Evolutionary conservation across 2,888 invertebrate genomes (phyloP).

Genomic region (Chrysotoxum bicinctum): DNA sequence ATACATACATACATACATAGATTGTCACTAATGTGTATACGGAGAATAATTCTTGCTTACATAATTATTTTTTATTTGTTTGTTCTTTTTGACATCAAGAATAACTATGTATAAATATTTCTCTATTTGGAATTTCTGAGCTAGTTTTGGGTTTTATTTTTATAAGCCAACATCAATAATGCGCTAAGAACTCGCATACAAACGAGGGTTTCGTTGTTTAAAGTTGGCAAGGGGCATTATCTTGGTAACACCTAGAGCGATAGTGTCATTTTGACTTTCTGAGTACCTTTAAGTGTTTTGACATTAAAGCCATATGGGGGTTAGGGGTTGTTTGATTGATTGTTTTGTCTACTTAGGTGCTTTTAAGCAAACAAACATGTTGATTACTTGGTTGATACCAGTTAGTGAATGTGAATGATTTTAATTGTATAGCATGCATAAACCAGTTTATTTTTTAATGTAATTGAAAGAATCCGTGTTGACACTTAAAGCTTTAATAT

Average conservation of each 20-base stretch:
- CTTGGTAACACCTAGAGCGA: not conserved
- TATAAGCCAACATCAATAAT: not conserved
- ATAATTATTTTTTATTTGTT: not conserved
- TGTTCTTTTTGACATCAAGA: not conserved
- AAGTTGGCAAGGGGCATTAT: not conserved
- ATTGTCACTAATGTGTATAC: no score
- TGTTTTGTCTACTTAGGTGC: not conserved
- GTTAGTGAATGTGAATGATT: no score
- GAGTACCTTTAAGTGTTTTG: slow-evolving; percentile 7
- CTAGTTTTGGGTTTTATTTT: not conserved
- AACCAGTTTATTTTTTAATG: not conserved
- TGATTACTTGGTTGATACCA: not conserved
- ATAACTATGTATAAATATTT: not conserved
- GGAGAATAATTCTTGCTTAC: not conserved
- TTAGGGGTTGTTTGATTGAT: slow-evolving; percentile 1
- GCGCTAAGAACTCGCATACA: not conserved
- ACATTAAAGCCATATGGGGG: not conserved
- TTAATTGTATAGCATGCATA: not conserved
- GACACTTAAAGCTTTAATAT: not conserved
- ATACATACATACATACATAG: not conserved
- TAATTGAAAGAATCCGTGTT: not conserved
- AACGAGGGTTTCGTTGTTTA: not conserved
- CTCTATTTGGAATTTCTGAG: not conserved
- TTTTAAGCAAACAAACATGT: not conserved
- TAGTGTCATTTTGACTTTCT: not conserved